Percentiles rank a stretch among this genome's conserved stretches.
These are phyloP conservation scores for Pygocentrus nattereri DNA, from an alignment of 2,797 vertebrate genomes.

Conservation along the genomic window DNA sequence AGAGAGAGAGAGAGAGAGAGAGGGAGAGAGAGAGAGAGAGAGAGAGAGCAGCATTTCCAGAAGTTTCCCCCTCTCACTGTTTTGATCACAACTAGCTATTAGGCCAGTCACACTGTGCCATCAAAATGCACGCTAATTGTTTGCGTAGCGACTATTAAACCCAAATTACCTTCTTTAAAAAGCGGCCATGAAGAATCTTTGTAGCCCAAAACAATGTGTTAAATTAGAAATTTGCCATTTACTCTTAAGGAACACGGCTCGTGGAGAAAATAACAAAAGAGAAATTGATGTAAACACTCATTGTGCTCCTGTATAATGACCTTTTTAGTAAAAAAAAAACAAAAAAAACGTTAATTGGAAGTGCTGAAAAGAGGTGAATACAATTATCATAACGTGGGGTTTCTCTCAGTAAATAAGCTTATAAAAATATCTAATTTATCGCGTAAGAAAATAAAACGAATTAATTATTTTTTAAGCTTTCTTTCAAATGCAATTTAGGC, in stretches of 20 bases:
- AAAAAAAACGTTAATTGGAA: slow-evolving; percentile 54
- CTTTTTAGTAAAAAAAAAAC: slow-evolving; percentile 65
- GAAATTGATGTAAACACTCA: slow-evolving; percentile 68
- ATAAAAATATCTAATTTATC: slow-evolving; percentile 69
- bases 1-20: neutral
- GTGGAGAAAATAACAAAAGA: slow-evolving; percentile 63
- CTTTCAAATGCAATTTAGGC: slow-evolving; percentile 71
- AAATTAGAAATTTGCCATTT: slow-evolving; percentile 58
- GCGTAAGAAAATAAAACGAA: slow-evolving; percentile 65
- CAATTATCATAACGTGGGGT: slow-evolving; percentile 74
- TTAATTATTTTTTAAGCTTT: slow-evolving; percentile 66
- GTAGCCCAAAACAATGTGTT: slow-evolving; percentile 56
- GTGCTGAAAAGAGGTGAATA: slow-evolving; percentile 75
- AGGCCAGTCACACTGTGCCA: slow-evolving; percentile 21
- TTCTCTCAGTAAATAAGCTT: slow-evolving; percentile 68
- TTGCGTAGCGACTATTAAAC: slow-evolving; percentile 58
- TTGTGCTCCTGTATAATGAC: slow-evolving; percentile 68
- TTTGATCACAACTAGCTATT: slow-evolving; percentile 27
- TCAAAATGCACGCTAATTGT: slow-evolving; percentile 54
- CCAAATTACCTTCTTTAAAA: slow-evolving; percentile 56
- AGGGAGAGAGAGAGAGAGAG: neutral
- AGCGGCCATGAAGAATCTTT: slow-evolving; percentile 50
- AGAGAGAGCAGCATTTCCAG: slow-evolving; percentile 5
- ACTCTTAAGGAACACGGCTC: slow-evolving; percentile 41
- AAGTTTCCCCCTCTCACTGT: slow-evolving; percentile 8